These are phyloP conservation scores for Eupithecia insigniata DNA, from an alignment of 2,888 invertebrate species.

Conservation along the genomic window DNA sequence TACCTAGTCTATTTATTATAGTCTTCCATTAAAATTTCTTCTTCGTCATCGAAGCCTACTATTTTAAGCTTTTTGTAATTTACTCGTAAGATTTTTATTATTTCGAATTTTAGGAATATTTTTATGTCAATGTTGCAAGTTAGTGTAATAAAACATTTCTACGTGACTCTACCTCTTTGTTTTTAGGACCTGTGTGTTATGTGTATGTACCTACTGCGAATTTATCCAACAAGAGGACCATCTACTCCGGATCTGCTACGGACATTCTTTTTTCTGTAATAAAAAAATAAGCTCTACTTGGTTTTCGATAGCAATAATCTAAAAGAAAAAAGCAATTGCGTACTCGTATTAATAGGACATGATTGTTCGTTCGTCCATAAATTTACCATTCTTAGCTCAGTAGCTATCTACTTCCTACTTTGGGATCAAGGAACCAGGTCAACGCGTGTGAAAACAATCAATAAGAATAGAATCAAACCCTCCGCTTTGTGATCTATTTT, in stretches of 20 bases:
- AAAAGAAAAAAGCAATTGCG: background rate
- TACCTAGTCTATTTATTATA: background rate
- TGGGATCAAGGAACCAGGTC: constrained; percentile 47
- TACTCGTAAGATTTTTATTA: background rate
- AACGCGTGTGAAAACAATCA: constrained; percentile 55
- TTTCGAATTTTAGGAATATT: background rate
- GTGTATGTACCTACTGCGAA: no score
- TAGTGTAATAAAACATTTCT: background rate
- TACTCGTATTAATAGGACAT: background rate
- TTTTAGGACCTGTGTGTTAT: background rate
- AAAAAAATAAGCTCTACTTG: no score
- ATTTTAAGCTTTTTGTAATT: background rate
- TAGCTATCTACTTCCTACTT: background rate
- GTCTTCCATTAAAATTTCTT: background rate
- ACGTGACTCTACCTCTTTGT: background rate
- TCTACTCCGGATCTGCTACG: background rate
- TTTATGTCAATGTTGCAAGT: background rate
- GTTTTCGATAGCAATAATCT: no score
- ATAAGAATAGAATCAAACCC: constrained; percentile 72
- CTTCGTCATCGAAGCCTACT: background rate
- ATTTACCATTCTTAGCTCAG: background rate
- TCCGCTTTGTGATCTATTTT: constrained; percentile 72
- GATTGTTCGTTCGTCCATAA: background rate
- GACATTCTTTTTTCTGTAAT: no score
- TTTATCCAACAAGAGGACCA: background rate